Evolutionary conservation across 64 coral and sea anemone genomes (phyloP).

Genomic region (Montipora foliosa): DNA sequence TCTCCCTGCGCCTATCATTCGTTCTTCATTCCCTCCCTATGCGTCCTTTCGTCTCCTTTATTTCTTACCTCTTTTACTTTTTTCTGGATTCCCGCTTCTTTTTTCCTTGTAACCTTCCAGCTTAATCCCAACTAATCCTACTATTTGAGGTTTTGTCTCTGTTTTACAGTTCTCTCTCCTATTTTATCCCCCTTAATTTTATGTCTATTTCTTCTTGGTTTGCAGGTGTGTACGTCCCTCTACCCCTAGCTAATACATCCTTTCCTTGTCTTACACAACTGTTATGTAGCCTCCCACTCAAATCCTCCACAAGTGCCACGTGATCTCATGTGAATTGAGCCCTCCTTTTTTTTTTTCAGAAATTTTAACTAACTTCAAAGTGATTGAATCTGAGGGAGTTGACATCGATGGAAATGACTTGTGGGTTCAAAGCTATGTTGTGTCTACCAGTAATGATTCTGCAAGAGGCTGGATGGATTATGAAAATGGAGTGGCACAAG

Average conservation of each 20-base stretch:
- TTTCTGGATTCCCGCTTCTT: neutral
- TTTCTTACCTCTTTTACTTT: neutral
- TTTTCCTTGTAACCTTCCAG: neutral
- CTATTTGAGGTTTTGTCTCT: neutral
- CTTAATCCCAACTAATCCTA: no score
- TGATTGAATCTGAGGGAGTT: slow-evolving; percentile 26
- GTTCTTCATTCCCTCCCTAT: no score
- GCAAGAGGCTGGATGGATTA: neutral
- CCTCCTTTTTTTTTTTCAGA: neutral
- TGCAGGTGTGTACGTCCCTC: no score
- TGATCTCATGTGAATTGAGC: no score
- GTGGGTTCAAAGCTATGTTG: neutral
- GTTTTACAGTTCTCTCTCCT: no score
- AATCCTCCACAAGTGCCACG: no score
- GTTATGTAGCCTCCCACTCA: no score
- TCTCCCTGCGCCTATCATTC: neutral
- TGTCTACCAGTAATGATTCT: slow-evolving; percentile 8
- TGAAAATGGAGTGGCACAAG: neutral
- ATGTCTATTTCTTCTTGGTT: no score
- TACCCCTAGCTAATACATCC: neutral
- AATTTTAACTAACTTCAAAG: neutral
- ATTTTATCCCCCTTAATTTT: no score
- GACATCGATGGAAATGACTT: neutral
- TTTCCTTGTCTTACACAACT: neutral
- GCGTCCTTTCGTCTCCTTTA: no score